A percentile compares a stretch with the other conserved stretches of the same genome.
Conservation (phyloP, 2,797 vertebrate species). For the Betta splendens region DNA sequence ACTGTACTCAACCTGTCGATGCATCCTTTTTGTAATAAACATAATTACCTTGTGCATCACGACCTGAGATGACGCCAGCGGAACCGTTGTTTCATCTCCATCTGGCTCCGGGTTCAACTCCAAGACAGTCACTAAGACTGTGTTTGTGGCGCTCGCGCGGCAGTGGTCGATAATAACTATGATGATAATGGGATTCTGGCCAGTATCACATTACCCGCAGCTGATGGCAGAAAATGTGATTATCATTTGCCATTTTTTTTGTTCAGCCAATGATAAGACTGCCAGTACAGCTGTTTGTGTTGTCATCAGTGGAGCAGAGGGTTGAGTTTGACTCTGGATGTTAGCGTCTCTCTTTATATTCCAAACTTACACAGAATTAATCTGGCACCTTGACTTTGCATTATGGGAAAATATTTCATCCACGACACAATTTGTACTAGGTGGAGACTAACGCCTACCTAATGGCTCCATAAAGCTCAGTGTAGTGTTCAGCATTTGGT, state of each 20-base stretch:
- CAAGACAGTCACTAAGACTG: constrained; percentile 36
- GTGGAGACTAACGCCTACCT: constrained; percentile 14
- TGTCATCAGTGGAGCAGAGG: constrained; percentile 35
- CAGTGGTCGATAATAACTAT: constrained; percentile 62
- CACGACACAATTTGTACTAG: constrained; percentile 10
- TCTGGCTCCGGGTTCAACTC: constrained; percentile 34
- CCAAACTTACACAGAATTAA: constrained; percentile 4
- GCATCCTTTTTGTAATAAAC: constrained; percentile 7
- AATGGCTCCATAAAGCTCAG: constrained; percentile 2
- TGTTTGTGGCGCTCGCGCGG: constrained; percentile 44
- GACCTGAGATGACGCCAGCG: constrained; percentile 11
- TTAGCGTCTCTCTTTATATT: constrained; percentile 29
- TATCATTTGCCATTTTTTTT: constrained; percentile 42
- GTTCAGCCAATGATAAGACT: constrained; percentile 28
- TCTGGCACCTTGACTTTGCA: constrained; percentile 10
- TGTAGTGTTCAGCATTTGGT: constrained; percentile 2
- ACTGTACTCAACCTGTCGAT: too few species aligned
- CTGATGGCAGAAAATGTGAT: constrained; percentile 62
- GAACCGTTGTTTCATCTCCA: constrained; percentile 27
- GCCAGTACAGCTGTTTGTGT: constrained; percentile 45
- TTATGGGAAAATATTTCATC: constrained; percentile 23
- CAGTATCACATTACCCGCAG: constrained; percentile 58
- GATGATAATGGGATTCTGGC: constrained; percentile 63
- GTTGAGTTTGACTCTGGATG: constrained; percentile 15
- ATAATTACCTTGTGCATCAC: not conserved